A percentile compares a stretch with the other conserved stretches of the same genome.
Conservation (phyloP, 2,888 invertebrate genomes). For the Eupeodes luniger region DNA sequence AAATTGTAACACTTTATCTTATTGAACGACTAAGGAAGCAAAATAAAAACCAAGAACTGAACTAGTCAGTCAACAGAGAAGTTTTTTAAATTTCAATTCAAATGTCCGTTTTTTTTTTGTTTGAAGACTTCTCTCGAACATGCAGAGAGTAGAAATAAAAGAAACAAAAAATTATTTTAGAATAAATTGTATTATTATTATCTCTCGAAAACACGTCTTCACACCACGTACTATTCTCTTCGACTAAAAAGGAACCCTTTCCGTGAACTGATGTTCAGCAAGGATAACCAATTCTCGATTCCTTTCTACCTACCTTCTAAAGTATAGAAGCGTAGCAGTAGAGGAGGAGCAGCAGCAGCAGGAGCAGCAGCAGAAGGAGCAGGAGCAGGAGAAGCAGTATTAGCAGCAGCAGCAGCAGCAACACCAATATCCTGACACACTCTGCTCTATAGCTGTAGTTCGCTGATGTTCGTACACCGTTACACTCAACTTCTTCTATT, state of each 20-base stretch:
- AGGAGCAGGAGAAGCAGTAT: slow-evolving; percentile 17
- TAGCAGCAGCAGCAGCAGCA: slow-evolving; percentile 50
- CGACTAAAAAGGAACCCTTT: slow-evolving; percentile 77
- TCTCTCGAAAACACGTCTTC: slow-evolving; percentile 76
- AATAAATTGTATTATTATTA: slow-evolving; percentile 32
- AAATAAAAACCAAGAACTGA: neutral
- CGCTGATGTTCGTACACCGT: slow-evolving; percentile 30
- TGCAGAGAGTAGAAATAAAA: neutral
- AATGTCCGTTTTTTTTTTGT: slow-evolving; percentile 4
- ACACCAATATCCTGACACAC: slow-evolving; percentile 65
- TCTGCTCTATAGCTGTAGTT: slow-evolving; percentile 26
- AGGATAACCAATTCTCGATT: slow-evolving; percentile 63
- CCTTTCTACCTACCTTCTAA: slow-evolving; percentile 31
- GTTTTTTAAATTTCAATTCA: slow-evolving; percentile 17
- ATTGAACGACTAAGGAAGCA: neutral
- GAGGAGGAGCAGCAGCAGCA: slow-evolving; percentile 21
- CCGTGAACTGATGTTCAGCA: slow-evolving; percentile 60
- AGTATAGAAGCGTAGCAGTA: slow-evolving; percentile 2
- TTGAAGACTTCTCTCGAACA: neutral
- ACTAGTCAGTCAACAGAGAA: neutral
- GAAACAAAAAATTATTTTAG: slow-evolving; percentile 26
- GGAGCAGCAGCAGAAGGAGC: slow-evolving; percentile 41
- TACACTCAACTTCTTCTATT: slow-evolving; percentile 32
- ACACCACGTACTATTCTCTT: slow-evolving; percentile 78
- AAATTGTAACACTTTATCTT: slow-evolving; percentile 34